Conservation (phyloP, 2,113 vertebrate genomes). For the Bungarus multicinctus region DNA sequence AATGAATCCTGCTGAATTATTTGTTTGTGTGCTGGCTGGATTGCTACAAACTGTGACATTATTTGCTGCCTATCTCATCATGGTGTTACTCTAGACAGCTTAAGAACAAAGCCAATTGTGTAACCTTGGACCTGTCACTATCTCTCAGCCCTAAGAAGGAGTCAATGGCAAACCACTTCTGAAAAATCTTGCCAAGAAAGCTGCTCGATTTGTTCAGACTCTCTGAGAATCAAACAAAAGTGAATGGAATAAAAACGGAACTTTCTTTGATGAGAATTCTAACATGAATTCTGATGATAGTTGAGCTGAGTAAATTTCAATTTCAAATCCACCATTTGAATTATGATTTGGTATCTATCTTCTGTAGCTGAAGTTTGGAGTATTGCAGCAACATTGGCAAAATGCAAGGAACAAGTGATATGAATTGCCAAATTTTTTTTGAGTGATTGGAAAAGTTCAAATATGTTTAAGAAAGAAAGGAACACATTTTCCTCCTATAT, state of each 20-base stretch:
- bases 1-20: too few relatives aligned
- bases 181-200: background rate
- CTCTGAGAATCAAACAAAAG: background rate
- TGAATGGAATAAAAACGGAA: background rate
- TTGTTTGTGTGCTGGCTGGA: too few relatives aligned
- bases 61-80: background rate
- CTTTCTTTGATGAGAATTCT: background rate
- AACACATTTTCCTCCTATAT: background rate
- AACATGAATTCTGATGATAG: background rate
- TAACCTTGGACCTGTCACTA: background rate
- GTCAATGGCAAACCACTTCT: background rate
- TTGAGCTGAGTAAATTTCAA: background rate
- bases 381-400: background rate
- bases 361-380: background rate
- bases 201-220: background rate
- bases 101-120: background rate
- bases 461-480: background rate
- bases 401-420: background rate
- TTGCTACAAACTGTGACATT: too few relatives aligned
- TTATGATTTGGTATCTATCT: background rate
- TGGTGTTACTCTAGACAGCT: background rate
- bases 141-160: background rate
- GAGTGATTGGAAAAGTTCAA: background rate
- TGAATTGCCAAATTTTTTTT: background rate
- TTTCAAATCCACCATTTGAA: background rate